Evolutionary conservation across 1,140 invertebrate species (phyloP), one percentile per base, ranked within the genome.

Genomic region (Pseudomyrmex dendroicus): DNA sequence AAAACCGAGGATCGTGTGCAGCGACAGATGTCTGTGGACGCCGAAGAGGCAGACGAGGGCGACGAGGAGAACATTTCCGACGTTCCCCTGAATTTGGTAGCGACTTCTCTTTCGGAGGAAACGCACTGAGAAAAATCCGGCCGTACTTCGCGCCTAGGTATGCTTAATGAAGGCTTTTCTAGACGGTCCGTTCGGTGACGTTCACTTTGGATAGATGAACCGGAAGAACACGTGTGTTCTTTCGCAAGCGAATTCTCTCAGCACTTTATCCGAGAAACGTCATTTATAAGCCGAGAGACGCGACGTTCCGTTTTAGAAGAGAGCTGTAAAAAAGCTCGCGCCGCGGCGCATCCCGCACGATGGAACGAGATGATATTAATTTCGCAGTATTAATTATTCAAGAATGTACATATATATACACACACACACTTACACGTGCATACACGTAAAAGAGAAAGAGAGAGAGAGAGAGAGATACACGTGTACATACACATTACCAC

Each of bases 1-100:
- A 94, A 94, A 64, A 67, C 73, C 20, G 94, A 94, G 22, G 88
- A 86, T 8, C 84, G 66, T 76, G 63, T 85, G 25, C 87, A 86
- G 61, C 88, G 83, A 17, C 73, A 73, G 17, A 46, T 89, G n/a
- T 66, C 84, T 3, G 25, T 76, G 48, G 83, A 89, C 9, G 17
- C 62, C 13, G 87, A 89, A 12, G 87, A 89, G 68, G 90, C 89
- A 3, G 92, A 92, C 15, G 92, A 91, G 1, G 90, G 84, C 13
- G 91, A 91, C 8, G 91, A 91, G 52, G 94, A 94, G 20, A 94
- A 94, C 78, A 91, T 92, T 2, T 92, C 94, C 13, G 94, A 94
- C 54, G 91, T 94, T 76, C 94, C 94, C 12, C 84, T 95, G 44
- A 95, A 95, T 85, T 86, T 95, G 68, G 94, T 94, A 17, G 91